Evolutionary conservation across 2,888 invertebrate species (phyloP).

Genomic region (Dinocampus coccinellae): DNA sequence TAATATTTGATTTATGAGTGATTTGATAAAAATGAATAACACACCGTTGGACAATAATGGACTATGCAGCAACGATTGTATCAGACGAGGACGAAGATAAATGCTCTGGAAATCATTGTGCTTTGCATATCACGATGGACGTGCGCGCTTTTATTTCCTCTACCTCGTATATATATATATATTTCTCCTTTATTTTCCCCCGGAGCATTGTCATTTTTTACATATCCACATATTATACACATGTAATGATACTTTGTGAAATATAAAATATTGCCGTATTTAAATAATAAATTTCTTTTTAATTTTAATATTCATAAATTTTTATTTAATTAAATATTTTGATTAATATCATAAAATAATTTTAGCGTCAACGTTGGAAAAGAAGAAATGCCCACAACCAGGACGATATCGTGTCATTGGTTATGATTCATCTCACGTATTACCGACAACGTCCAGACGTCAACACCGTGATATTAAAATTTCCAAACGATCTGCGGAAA

Average conservation of each 20-base stretch:
- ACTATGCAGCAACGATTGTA: constrained; percentile 38
- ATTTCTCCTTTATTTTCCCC: background rate
- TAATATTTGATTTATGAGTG: constrained; percentile 47
- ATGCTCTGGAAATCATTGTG: constrained; percentile 37
- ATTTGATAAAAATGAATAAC: constrained; percentile 43
- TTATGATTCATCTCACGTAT: constrained; percentile 62
- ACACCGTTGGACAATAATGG: constrained; percentile 43
- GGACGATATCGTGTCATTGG: constrained; percentile 77
- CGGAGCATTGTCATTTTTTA: background rate
- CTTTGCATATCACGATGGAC: constrained; percentile 37
- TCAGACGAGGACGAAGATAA: constrained; percentile 43
- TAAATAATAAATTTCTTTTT: background rate
- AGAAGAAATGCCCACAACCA: constrained; percentile 78
- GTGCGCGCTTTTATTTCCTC: constrained; percentile 6
- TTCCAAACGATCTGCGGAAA: constrained; percentile 40
- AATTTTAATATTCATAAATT: no score
- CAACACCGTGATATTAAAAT: constrained; percentile 39
- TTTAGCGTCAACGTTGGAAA: constrained; percentile 75
- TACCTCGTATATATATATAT: background rate
- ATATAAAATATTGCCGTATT: background rate
- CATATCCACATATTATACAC: background rate
- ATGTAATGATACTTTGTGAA: background rate
- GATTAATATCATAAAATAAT: constrained; percentile 38
- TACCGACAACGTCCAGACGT: constrained; percentile 39
- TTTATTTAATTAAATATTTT: no score